phyloP scores from a whole-genome alignment of 2,888 invertebrate genomes.

The Macaria liturata region DNA sequence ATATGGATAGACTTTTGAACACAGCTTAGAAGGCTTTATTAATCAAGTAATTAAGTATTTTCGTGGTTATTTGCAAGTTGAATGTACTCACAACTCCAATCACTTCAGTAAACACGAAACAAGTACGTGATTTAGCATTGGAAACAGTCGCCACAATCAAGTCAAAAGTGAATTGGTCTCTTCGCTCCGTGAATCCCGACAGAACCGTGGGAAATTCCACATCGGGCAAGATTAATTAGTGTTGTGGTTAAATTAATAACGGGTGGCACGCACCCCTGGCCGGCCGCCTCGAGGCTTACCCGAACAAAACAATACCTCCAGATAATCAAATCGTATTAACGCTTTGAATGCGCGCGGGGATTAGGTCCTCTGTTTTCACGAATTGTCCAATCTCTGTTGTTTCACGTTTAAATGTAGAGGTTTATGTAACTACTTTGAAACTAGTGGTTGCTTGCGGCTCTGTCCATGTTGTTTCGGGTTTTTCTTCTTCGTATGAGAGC shows the following conservation, averaged over 20 bases:
- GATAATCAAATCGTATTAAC: conserved; percentile 56
- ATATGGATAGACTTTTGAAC: no score
- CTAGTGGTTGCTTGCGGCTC: conserved; percentile 1
- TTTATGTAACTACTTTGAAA: conserved; percentile 7
- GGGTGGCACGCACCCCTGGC: conserved; percentile 59
- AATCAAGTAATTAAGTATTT: no score
- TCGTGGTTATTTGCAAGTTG: no score
- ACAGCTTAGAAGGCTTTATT: no score
- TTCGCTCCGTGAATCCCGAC: conserved; percentile 42
- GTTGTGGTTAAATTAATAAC: conserved; percentile 77
- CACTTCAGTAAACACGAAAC: conserved; percentile 4
- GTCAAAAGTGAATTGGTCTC: conserved; percentile 37
- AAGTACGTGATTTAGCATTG: conserved; percentile 24
- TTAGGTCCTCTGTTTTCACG: conserved; percentile 36
- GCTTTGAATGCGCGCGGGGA: conserved; percentile 44
- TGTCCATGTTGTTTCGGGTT: background rate
- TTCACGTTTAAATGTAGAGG: conserved; percentile 16
- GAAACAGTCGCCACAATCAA: conserved; percentile 13
- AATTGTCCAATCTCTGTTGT: conserved; percentile 27
- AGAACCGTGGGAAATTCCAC: conserved; percentile 64
- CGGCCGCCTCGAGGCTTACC: conserved; percentile 37
- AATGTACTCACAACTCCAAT: conserved; percentile 1
- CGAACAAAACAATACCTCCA: conserved; percentile 46
- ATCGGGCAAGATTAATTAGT: conserved; percentile 78
- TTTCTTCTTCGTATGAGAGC: background rate